Base-by-base conservation (phyloP, 2,888 invertebrate species). In the Leucophora obtusa region DNA sequence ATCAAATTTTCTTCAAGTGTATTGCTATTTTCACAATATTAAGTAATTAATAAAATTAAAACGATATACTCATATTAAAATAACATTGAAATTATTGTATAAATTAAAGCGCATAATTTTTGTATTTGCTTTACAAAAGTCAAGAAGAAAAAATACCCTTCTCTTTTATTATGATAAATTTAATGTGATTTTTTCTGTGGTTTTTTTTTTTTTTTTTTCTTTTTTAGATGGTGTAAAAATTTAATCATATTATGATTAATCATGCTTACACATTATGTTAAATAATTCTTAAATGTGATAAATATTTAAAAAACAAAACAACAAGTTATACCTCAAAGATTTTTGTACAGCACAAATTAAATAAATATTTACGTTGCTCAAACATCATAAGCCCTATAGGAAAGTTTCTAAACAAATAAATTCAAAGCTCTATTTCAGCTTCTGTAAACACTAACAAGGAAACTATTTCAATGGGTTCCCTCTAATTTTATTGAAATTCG, bases 251-350 rank as follows among this genome's bases (percentile, higher is more conserved):
- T 15, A 47, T 65, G 58, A 70, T 76, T 76, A 70, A 70, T 65
- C 50, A 63, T 62, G 62, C 35, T 58, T 70, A 69, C 56, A 76
- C 24, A 62, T 63, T 38, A 70, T 71, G 76, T 51, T 65, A 58
- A 71, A 77, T 65, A 65, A 59, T 43, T 71, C 63, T 35, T 59
- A 59, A 77, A 77, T 71, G 53, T 71, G 59, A 59, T 71, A 60
- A 71, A 77, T 59, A 33, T 58, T 56, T 43, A 59, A 6, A 15
- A 65, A 17, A 17, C 8, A 60, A 17, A 11, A 17, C 58, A 58
- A 10, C 21, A 14, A 43, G 2, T 24, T n/a, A 47, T 6, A 47
- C 14, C 10, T 47, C n/a, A 14, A 11, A 38, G 35, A 35, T 8
- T 35, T 35, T 35, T 8, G 8, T 38, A 38, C 38, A 38, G 11